A percentile compares a stretch with the other conserved stretches of the same genome.
phyloP scores from a whole-genome alignment of 2,797 vertebrate species.

The Gadopsis marmoratus region DNA sequence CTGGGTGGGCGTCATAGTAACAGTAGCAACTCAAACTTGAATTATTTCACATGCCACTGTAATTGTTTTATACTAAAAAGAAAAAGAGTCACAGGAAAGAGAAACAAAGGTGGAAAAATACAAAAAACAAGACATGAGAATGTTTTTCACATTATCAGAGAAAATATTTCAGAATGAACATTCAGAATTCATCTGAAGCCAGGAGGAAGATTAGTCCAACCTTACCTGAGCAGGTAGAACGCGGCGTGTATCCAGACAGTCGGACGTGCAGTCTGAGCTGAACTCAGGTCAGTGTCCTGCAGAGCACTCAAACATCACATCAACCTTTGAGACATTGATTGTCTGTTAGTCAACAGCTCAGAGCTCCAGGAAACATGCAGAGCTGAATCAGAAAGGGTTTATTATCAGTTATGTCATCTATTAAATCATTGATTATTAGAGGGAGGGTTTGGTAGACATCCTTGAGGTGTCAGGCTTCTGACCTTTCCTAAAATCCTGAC shows the following conservation, averaged over 20 bases:
- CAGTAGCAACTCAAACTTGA: no score
- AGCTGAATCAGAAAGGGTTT: background rate
- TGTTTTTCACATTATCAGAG: background rate
- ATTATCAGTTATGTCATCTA: no score
- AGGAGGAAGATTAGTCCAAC: background rate
- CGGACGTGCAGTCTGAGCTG: slow-evolving; percentile 8
- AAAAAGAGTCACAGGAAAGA: background rate
- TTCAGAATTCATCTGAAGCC: background rate
- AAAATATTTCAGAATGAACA: background rate
- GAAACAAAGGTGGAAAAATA: background rate
- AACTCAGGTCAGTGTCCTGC: slow-evolving; percentile 80
- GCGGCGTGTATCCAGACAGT: slow-evolving; percentile 1
- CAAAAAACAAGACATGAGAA: background rate
- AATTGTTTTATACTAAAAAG: background rate
- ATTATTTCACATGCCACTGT: no score
- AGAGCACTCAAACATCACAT: slow-evolving; percentile 58
- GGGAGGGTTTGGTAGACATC: no score
- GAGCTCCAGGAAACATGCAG: slow-evolving; percentile 21
- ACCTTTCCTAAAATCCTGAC: no score
- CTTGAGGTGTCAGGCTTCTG: no score
- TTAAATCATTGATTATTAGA: no score
- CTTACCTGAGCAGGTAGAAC: slow-evolving; percentile 70
- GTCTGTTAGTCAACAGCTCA: slow-evolving; percentile 37
- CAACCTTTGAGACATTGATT: slow-evolving; percentile 86
- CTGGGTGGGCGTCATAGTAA: no score